These are phyloP conservation scores for Gavia stellata DNA, from an alignment of 2,113 vertebrate genomes.

Conservation along the genomic window DNA sequence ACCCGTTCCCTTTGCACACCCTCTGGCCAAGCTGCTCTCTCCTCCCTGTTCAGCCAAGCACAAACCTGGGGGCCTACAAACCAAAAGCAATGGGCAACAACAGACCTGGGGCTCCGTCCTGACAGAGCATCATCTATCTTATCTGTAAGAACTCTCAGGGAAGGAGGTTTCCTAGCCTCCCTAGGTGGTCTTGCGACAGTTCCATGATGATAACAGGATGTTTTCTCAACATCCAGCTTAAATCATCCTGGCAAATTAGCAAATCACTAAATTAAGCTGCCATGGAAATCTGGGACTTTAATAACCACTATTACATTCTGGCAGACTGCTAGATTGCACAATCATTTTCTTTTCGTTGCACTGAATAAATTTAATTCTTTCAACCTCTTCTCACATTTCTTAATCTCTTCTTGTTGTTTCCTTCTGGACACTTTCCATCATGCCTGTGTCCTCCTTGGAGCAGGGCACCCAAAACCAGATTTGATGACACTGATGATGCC, in stretches of 20 bases:
- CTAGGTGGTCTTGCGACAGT: slow-evolving; percentile 40
- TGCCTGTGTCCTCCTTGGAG: background rate
- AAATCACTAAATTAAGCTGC: slow-evolving; percentile 47
- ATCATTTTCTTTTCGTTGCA: slow-evolving; percentile 2
- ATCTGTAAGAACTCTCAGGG: background rate
- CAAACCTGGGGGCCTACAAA: background rate
- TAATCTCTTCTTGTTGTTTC: background rate
- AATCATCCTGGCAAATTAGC: slow-evolving; percentile 42
- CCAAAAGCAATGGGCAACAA: background rate
- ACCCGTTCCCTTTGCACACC: background rate
- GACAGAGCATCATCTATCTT: background rate
- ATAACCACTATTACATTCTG: slow-evolving; percentile 9
- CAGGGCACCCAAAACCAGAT: background rate
- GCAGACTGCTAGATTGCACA: slow-evolving; percentile 22
- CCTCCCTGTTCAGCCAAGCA: background rate
- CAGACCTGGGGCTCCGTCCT: background rate
- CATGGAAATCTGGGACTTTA: slow-evolving; percentile 4
- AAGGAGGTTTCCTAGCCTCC: background rate
- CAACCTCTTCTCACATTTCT: background rate
- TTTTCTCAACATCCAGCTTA: slow-evolving; percentile 43
- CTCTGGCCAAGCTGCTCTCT: background rate
- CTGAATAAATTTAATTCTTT: background rate
- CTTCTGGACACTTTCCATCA: background rate
- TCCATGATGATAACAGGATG: slow-evolving; percentile 14
- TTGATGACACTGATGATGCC: background rate